A percentile compares a stretch with the other conserved stretches of the same genome.
These are phyloP conservation scores for Arnoldichthys spilopterus DNA, from an alignment of 2,797 vertebrate genomes.

Conservation along the genomic window DNA sequence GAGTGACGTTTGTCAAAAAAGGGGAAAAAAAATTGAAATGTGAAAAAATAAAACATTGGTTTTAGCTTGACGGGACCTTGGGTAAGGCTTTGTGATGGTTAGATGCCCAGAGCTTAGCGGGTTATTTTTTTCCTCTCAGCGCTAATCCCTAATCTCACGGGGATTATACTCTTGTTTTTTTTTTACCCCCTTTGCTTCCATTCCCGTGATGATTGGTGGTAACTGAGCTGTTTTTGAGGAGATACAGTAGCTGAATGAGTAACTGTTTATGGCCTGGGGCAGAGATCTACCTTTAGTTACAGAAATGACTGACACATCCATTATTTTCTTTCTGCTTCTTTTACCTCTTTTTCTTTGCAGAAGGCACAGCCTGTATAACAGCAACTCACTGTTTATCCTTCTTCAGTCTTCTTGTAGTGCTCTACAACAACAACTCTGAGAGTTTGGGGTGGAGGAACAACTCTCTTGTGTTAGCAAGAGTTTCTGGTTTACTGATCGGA, in stretches of 20 bases:
- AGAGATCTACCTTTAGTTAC: neutral
- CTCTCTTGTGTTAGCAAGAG: slow-evolving; percentile 35
- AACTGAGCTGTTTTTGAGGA: slow-evolving; percentile 2
- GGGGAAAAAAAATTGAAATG: neutral
- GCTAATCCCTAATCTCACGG: slow-evolving; percentile 75
- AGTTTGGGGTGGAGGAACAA: slow-evolving; percentile 10
- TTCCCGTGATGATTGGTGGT: neutral
- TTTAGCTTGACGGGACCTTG: neutral
- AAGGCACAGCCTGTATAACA: slow-evolving; percentile 40
- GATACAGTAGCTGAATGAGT: neutral
- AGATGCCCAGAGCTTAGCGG: slow-evolving; percentile 66
- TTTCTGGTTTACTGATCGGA: slow-evolving; percentile 7
- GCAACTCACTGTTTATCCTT: neutral
- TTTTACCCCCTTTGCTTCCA: slow-evolving; percentile 27
- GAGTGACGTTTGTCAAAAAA: slow-evolving; percentile 30
- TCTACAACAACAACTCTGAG: neutral
- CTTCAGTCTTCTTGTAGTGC: too few relatives aligned
- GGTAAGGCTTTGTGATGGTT: slow-evolving; percentile 58
- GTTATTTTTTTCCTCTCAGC: slow-evolving; percentile 63
- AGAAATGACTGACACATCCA: slow-evolving; percentile 49
- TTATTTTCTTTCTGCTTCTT: slow-evolving; percentile 30
- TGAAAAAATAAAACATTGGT: neutral
- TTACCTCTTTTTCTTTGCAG: slow-evolving; percentile 53
- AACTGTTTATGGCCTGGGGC: neutral
- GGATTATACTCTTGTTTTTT: slow-evolving; percentile 77